Evolutionary conservation across 2,888 invertebrate species (phyloP), one percentile per base, ranked within the genome.

Genomic region (Drosophila mimica): DNA sequence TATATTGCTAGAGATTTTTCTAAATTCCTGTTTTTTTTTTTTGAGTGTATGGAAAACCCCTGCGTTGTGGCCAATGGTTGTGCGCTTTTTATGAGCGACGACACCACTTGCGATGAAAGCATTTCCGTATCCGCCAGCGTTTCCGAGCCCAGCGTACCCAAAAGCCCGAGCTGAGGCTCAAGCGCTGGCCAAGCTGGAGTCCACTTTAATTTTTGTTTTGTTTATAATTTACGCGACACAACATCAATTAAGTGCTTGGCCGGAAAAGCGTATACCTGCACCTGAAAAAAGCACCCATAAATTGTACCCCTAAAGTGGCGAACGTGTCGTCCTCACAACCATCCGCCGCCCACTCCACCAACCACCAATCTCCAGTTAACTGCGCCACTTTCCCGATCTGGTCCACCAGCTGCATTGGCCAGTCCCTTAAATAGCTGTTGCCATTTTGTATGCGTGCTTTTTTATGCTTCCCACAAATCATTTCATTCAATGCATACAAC

Each of bases 201-300:
- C 88, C 89, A 91, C 92, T 91, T 91, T 91, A 92, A 92, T 91
- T 91, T 92, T 91, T 84, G 90, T 90, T 84, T 86, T 89, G 87
- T 88, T 88, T 84, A 92, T 92, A 92, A 92, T 92, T 92, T 92
- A 92, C 92, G 92, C 91, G 92, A 91, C 92, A 92, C 92, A 92
- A 91, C 92, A 92, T 92, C 92, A 92, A 92, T 92, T 92, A 92
- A 92, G 91, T 92, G 87, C 92, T 92, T 89, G 87, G 88, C 86
- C 88, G 87, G 87, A 88, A 87, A 82, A 88, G 89, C 86, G 88
- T 86, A 92, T 91, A 92, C 89, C 90, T 91, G 91, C 91, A 90
- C 84, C 87, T 92, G 91, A 89, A 91, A 89, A 86, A 89, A 91
- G 88, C 81, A 71, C 53, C 83, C 87, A 89, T 88, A 88, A 89